Base-by-base conservation (phyloP, 2,113 vertebrate species). In the Pseudorectes ferrugineus region DNA sequence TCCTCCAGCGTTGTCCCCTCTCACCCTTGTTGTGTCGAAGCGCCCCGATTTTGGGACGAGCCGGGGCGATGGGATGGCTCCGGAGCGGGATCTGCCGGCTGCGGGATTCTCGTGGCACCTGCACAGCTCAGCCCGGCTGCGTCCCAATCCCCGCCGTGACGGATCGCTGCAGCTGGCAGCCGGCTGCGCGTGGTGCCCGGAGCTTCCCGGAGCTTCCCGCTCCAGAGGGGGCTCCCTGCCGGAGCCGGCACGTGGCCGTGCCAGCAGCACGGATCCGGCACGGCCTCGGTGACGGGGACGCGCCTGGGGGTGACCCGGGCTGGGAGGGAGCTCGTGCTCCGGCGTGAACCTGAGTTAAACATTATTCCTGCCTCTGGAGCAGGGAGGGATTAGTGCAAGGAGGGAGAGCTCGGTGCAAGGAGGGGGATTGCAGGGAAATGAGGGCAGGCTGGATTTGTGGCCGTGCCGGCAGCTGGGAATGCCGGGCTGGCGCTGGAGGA, bases 301-400 rank as follows among this genome's bases (percentile, higher is more conserved):
- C 38, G 73, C 76, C 81, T 14, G 46, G 68, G 68, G 88, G 43
- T 59, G 84, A 52, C 35, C 65, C 25, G 2, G 68, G 55, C 65
- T n/a, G 57, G 61, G 61, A 88, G n/a, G 24, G 82, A 93, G 71
- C 57, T 36, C 0, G 4, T 55, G 66, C 48, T 95, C 66, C 20
- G 31, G 23, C 4, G 4, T 89, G 66, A 72, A 72, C 40, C 62
- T 1, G 78, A 52, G 83, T 93, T 84, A 82, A 88, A 85, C 61
- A 49, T 89, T 86, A 75, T 67, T 79, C 26, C 74, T 85, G 70
- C 88, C 76, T 85, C 43, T 33, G 88, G 87, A 91, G 76, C 40
- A 1, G 78, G 52, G 35, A 21, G 85, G 68, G 79, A 73, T 73
- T 73, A 74, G 59, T 21, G 66, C 28, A 10, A 75, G 88, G 62